Base-by-base conservation (phyloP, 2,113 vertebrate species). In the Anhinga rufa region DNA sequence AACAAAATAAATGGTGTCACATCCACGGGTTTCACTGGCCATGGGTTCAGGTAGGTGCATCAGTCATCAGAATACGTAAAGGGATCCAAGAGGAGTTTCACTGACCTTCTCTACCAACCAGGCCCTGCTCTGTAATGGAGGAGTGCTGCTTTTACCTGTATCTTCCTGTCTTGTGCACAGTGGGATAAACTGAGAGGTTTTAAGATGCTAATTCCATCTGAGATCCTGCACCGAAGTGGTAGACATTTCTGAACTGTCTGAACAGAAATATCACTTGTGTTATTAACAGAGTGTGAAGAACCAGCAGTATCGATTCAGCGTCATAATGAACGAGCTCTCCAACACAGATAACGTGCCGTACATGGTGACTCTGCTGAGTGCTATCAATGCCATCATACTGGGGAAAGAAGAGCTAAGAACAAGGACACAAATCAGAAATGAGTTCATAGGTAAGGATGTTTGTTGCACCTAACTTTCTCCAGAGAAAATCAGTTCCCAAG, bases 241-340 rank as follows among this genome's bases (percentile, higher is more conserved):
- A 66, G 17, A 40, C 0, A 3, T 48, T 78, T 86, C 14, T 78
- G 64, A 92, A n/a, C 34, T 36, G 17, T 61, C 71, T 77, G 5
- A 65, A 32, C 7, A 65, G 70, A 65, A 70, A 74, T 48, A 52
- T 61, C 38, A 36, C 61, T 83, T 90, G 54, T 96, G 57, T 94
- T 81, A 12, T 88, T 94, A 42, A 16, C 97, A 99, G 99, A 98
- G 92, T 8, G 98, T 98, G 97, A 99, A 99, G 98, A 99, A 94
- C 38, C 99, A 98, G 96, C 99, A 99, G 95, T 99, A 99, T 94
- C 99, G 99, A 90, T 99, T 99, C 98, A 99, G 99, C 5, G 93
- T 99, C 95, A 98, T 99, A 88, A 99, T 99, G 98, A 99, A 98
- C 0, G 99, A 99, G 97, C 98, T 99, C 38, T 98, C 98, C 3